These are phyloP conservation scores for Scrobipalpa atriplicella DNA, from an alignment of 2,888 invertebrate species.

Conservation along the genomic window DNA sequence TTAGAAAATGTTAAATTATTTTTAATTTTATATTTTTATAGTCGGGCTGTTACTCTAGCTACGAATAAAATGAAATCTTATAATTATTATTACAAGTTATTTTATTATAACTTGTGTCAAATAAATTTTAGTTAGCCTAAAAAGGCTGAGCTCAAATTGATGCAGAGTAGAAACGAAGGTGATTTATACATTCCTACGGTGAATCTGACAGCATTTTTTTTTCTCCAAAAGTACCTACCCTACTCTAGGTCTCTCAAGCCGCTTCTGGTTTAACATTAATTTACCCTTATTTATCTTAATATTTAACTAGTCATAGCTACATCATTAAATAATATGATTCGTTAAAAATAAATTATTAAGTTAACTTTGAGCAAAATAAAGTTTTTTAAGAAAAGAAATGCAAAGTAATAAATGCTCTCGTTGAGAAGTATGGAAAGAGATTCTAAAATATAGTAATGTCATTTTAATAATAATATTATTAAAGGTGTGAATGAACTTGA, in stretches of 20 bases:
- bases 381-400: constrained; percentile 58
- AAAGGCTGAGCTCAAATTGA: no score
- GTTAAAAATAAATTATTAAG: constrained; percentile 39
- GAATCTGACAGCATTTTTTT: no score
- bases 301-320: constrained; percentile 49
- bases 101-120: no score
- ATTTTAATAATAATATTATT: background rate
- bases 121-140: no score
- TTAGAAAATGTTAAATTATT: no score
- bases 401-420: constrained; percentile 63
- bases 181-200: no score
- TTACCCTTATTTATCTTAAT: constrained; percentile 42
- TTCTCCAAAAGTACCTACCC: no score
- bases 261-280: constrained; percentile 40
- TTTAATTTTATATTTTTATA: no score
- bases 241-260: constrained; percentile 47
- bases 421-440: constrained; percentile 41
- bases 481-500: background rate
- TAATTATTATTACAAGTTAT: no score
- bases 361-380: constrained; percentile 66
- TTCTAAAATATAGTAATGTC: background rate
- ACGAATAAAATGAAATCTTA: no score
- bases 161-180: no score
- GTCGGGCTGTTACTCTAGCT: no score
- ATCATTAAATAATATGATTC: constrained; percentile 44